These are phyloP conservation scores for Desmodus rotundus DNA, from an alignment of 2,113 vertebrate species.

Conservation along the genomic window DNA sequence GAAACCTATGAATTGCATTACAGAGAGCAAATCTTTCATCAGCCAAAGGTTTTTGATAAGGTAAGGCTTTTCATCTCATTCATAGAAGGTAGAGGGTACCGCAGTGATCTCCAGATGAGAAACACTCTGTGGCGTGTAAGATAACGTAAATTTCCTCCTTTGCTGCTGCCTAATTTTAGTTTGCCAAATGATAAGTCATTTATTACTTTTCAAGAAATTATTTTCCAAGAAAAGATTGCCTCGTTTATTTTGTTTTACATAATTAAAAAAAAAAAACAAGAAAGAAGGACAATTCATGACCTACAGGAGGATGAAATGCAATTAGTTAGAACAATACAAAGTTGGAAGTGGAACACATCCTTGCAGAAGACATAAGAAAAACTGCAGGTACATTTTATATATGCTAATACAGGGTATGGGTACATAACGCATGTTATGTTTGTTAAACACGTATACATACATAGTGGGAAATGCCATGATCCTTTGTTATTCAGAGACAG, in stretches of 20 bases:
- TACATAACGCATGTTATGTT: neutral
- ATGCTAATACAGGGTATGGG: neutral
- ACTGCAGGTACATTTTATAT: neutral
- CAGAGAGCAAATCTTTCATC: neutral
- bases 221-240: constrained; percentile 32
- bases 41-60: neutral
- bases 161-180: constrained; percentile 40
- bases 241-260: constrained; percentile 53
- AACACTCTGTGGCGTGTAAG: neutral
- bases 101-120: neutral
- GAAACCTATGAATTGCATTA: neutral
- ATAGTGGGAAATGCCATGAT: neutral
- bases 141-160: neutral
- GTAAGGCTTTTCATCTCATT: neutral
- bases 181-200: constrained; percentile 51
- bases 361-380: constrained; percentile 36
- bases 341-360: constrained; percentile 1
- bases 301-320: constrained; percentile 15
- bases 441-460: neutral
- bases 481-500: neutral
- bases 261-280: neutral
- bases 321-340: constrained; percentile 54
- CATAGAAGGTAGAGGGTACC: neutral
- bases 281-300: constrained; percentile 35
- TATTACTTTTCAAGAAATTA: constrained; percentile 50